Base-by-base conservation (phyloP, 2,113 vertebrate species). In the Salvelinus sp. region DNA sequence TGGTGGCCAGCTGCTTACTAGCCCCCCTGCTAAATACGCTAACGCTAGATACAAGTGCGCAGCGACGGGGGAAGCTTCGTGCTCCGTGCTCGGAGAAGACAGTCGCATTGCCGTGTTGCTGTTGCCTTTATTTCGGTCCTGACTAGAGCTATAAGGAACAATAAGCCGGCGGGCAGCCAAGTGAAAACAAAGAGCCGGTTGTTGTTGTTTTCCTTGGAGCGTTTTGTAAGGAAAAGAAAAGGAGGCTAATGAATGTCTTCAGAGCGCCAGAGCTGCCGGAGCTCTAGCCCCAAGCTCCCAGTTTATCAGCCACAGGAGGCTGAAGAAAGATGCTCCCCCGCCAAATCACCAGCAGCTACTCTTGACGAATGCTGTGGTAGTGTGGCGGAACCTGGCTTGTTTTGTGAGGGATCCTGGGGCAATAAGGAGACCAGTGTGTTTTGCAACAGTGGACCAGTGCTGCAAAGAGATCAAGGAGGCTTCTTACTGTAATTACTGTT, bases 1-100 rank as follows among this genome's bases (percentile, higher is more conserved):
- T 22, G 64, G 63, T 74, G 69, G 79, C 78, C 88, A 86, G 88
- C 91, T 88, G 88, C 88, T 81, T 76, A 82, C 57, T 82, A 76
- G 83, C 82, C 78, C n/a, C 72, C 79, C 72, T 22, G 74, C 82
- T 86, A 77, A 89, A 90, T 88, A 86, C 82, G 62, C 83, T n/a
- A 44, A 74, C 47, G 58, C 78, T 16, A 69, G 79, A 87, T 72
- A 75, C 76, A 79, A 88, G 72, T 33, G 12, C 1, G 44, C 1
- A 13, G 76, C 75, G 72, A 69, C 4, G 25, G 76, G 64, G 83
- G 77, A 80, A 69, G 64, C 66, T 14, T 16, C 13, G 50, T 14
- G 50, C 79, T 86, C 67, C 72, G 3, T 25, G 54, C 58, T 6
- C 3, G 58, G 50, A 16, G 30, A 10, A n/a, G 72, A 65, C 60